Conservation (phyloP, 2,113 vertebrate species). For the Ageneiosus marmoratus region DNA sequence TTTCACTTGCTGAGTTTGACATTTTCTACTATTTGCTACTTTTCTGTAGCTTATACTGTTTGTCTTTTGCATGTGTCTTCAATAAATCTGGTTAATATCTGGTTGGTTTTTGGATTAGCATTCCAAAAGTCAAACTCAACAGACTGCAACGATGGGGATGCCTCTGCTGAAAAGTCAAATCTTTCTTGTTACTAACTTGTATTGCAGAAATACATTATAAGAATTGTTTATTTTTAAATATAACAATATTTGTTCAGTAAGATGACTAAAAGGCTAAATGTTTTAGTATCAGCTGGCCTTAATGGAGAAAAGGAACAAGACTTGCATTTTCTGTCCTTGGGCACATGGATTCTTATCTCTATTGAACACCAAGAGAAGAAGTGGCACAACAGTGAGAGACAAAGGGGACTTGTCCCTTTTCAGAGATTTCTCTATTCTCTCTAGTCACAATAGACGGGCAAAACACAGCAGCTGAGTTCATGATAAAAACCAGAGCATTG, state of each 20-base stretch:
- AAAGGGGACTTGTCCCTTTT: slow-evolving; percentile 67
- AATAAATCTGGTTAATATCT: no score
- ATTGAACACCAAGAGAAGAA: slow-evolving; percentile 65
- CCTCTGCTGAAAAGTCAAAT: no score
- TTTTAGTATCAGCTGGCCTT: background rate
- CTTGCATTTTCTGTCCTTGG: slow-evolving; percentile 65
- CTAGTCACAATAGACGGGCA: slow-evolving; percentile 25
- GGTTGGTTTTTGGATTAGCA: no score
- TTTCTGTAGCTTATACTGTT: no score
- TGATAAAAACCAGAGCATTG: slow-evolving; percentile 48
- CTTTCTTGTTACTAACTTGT: no score
- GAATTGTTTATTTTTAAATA: background rate
- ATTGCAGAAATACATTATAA: no score
- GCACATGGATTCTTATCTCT: slow-evolving; percentile 75
- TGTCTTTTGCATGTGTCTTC: no score
- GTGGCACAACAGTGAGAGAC: slow-evolving; percentile 68
- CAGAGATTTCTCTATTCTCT: slow-evolving; percentile 60
- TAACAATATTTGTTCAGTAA: background rate
- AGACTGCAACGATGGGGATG: no score
- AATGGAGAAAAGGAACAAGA: slow-evolving; percentile 42
- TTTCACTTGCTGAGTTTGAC: background rate
- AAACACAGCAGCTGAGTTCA: slow-evolving; percentile 61
- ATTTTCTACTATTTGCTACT: no score
- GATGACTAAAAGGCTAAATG: background rate
- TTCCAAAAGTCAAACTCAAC: no score